phyloP scores from a whole-genome alignment of 1,140 invertebrate genomes.

The Drosophila kohkoa region DNA sequence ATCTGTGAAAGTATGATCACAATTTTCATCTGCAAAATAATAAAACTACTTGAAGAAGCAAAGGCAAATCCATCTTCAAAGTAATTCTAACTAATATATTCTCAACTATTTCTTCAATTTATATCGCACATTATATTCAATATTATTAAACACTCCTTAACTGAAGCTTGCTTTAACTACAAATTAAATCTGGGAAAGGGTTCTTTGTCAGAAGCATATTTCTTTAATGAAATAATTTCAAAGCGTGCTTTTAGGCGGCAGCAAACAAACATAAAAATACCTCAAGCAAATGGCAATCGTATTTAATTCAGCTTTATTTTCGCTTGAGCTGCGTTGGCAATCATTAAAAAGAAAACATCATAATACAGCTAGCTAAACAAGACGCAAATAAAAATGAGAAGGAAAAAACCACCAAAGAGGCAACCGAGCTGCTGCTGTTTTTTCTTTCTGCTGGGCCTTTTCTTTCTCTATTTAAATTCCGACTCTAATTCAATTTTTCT shows the following conservation, averaged over 20 bases:
- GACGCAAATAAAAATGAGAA: constrained; percentile 15
- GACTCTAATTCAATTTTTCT: constrained; percentile 78
- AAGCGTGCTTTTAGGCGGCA: constrained; percentile 9
- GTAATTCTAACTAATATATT: too few relatives aligned
- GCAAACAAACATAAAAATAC: background rate
- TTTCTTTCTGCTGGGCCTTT: background rate
- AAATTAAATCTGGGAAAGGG: background rate
- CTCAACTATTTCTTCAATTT: background rate
- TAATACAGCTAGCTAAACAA: constrained; percentile 68
- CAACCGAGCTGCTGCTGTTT: constrained; percentile 8
- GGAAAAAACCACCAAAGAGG: background rate
- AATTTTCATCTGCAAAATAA: too few relatives aligned
- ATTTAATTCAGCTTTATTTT: constrained; percentile 19
- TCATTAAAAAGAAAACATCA: constrained; percentile 61
- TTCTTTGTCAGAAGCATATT: background rate
- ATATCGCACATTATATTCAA: background rate
- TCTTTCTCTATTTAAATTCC: constrained; percentile 69
- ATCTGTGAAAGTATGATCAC: too few relatives aligned
- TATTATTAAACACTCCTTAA: too few relatives aligned
- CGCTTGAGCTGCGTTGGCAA: constrained; percentile 41
- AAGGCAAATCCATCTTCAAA: too few relatives aligned
- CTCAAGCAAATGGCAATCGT: background rate
- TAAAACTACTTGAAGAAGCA: too few relatives aligned
- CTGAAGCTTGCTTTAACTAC: too few relatives aligned
- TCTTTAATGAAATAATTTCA: background rate